These are phyloP conservation scores for Carassius gibelio DNA, from an alignment of 2,113 vertebrate genomes.

Conservation along the genomic window DNA sequence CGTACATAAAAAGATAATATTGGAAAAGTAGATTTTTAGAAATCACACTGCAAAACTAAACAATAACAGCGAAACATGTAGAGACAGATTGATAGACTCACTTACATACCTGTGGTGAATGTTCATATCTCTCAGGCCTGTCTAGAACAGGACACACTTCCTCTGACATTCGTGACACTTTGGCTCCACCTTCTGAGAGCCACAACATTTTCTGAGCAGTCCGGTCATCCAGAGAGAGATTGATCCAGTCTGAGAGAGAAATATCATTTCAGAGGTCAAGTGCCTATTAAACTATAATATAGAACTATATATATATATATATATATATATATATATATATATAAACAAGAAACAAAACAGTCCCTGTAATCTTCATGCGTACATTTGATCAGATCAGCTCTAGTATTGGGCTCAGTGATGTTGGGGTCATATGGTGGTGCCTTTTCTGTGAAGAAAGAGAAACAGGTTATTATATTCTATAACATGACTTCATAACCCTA, in stretches of 20 bases:
- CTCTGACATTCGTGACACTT: slow-evolving; percentile 72
- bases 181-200: slow-evolving; percentile 71
- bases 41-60: neutral
- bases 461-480: neutral
- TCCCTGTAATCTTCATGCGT: slow-evolving; percentile 4
- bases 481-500: neutral
- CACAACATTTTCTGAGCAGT: slow-evolving; percentile 77
- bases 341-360: neutral
- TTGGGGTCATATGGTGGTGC: slow-evolving; percentile 71
- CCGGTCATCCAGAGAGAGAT: slow-evolving; percentile 72
- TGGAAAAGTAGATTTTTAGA: neutral
- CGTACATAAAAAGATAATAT: too few relatives aligned
- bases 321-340: too few relatives aligned
- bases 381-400: slow-evolving; percentile 75
- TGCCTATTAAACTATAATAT: neutral
- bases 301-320: slow-evolving; percentile 1
- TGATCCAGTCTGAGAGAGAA: slow-evolving; percentile 69
- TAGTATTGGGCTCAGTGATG: slow-evolving; percentile 73
- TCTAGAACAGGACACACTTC: slow-evolving; percentile 74
- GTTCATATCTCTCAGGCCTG: slow-evolving; percentile 75
- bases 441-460: slow-evolving; percentile 58
- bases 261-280: neutral
- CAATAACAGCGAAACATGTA: neutral
- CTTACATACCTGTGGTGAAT: slow-evolving; percentile 72
- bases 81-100: neutral